Base-by-base conservation (phyloP, 2,113 vertebrate species). In the Pluvianellus socialis region DNA sequence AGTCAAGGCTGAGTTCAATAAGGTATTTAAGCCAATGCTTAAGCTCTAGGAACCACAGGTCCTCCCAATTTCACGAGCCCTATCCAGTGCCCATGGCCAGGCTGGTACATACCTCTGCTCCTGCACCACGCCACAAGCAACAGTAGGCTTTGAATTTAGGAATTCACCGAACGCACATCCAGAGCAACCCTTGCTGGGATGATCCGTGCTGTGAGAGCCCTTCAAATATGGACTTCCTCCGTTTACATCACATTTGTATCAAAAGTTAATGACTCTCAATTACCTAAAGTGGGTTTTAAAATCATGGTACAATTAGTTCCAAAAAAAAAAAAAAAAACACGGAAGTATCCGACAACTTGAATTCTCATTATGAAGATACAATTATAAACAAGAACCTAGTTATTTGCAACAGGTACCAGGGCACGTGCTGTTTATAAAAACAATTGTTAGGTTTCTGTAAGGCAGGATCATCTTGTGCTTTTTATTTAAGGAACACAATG, bases 401-500 rank as follows among this genome's bases (percentile, higher is more conserved):
- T 70, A 79, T 47, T 92, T 26, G 12, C 59, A 30, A 21, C 52
- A 83, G 81, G 90, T 8, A 86, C 10, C 49, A 42, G 56, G 79
- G 71, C 30, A 33, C 38, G 19, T 12, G 4, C 47, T 94, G 86
- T 85, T 96, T 93, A 92, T 11, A 55, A 90, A 94, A 93, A 79
- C 93, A 93, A 91, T 50, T 93, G 80, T 62, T 77, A n/a, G 26
- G 53, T 28, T 93, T 90, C 66, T 90, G 40, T 45, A 27, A 6
- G 10, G 59, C 35, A 23, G 62, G 94, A 96, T 90, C 87, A 70
- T 94, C 90, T 86, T 86, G 94, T 95, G 92, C 93, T 82, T 90
- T 96, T 97, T 96, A 96, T 96, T 97, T 96, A 88, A 88, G 71
- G 93, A 96, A 96, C 84, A 94, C 96, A 97, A 97, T 96, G 52